Conservation (phyloP, 2,797 vertebrate species). For the Syndactyla subalaris region DNA sequence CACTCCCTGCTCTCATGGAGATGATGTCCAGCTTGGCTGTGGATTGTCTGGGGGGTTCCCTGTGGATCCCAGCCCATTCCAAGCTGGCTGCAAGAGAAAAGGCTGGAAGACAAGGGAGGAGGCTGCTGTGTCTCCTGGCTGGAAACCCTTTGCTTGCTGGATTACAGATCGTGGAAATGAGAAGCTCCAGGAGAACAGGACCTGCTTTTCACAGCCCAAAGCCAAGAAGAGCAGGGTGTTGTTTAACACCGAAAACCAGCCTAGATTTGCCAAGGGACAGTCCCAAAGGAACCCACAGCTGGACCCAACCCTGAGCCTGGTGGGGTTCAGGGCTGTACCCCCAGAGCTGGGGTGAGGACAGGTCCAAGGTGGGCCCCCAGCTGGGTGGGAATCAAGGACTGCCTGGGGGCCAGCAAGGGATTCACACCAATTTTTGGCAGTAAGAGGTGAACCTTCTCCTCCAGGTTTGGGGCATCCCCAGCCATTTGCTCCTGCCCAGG, state of each 20-base stretch:
- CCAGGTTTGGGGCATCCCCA: not conserved
- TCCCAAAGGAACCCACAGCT: not conserved
- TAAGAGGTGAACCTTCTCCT: not conserved
- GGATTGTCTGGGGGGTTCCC: not conserved
- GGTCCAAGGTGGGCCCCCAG: not conserved
- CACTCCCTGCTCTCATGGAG: not conserved
- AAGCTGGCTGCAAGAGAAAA: not conserved
- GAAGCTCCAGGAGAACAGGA: not conserved
- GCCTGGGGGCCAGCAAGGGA: too few relatives aligned
- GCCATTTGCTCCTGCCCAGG: rapidly evolving
- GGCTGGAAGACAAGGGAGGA: not conserved
- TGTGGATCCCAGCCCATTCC: not conserved
- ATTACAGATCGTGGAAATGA: not conserved
- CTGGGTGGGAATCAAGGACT: not conserved
- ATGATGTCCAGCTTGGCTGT: not conserved
- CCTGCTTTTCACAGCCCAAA: not conserved
- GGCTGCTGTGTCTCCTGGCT: not conserved
- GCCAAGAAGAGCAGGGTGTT: not conserved
- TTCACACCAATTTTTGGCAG: not conserved
- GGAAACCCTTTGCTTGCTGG: not conserved
- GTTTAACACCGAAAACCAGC: not conserved
- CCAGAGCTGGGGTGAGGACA: not conserved
- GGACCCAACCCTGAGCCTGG: not conserved
- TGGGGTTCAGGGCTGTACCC: not conserved
- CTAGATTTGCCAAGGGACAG: not conserved